A percentile compares a stretch with the other conserved stretches of the same genome.
Evolutionary conservation across 2,797 vertebrate genomes (phyloP).

Genomic region (Microtus obscurus): DNA sequence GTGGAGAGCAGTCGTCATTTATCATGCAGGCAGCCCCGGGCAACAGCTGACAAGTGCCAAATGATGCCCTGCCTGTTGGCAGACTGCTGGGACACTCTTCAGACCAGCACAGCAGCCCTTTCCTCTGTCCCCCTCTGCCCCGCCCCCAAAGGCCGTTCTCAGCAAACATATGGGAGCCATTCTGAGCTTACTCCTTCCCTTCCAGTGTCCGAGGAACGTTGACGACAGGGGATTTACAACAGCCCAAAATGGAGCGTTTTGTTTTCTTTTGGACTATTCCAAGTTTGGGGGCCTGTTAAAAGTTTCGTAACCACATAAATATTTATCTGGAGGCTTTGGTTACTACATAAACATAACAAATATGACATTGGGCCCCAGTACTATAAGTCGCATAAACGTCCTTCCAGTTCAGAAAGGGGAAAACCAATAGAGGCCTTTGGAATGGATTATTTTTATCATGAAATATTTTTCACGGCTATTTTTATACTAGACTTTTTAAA

Average conservation of each 20-base stretch:
- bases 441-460: slow-evolving; percentile 66
- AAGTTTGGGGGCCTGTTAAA: slow-evolving; percentile 68
- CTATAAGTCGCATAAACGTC: slow-evolving; percentile 36
- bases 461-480: slow-evolving; percentile 65
- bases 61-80: slow-evolving; percentile 44
- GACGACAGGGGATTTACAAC: slow-evolving; percentile 71
- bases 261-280: slow-evolving; percentile 75
- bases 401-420: slow-evolving; percentile 42
- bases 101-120: background rate
- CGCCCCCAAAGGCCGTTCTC: background rate
- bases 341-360: slow-evolving; percentile 78
- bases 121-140: background rate
- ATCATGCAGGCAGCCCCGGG: slow-evolving; percentile 77
- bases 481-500: slow-evolving; percentile 50
- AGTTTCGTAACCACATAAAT: slow-evolving; percentile 79
- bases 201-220: slow-evolving; percentile 71
- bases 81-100: background rate
- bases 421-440: background rate
- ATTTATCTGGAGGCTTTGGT: slow-evolving; percentile 74
- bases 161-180: slow-evolving; percentile 80
- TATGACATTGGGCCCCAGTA: slow-evolving; percentile 53
- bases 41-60: slow-evolving; percentile 81
- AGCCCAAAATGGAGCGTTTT: slow-evolving; percentile 61
- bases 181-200: slow-evolving; percentile 54
- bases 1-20: slow-evolving; percentile 79